Evolutionary conservation across 2,888 invertebrate genomes (phyloP).

Genomic region (Pandemis corylana): DNA sequence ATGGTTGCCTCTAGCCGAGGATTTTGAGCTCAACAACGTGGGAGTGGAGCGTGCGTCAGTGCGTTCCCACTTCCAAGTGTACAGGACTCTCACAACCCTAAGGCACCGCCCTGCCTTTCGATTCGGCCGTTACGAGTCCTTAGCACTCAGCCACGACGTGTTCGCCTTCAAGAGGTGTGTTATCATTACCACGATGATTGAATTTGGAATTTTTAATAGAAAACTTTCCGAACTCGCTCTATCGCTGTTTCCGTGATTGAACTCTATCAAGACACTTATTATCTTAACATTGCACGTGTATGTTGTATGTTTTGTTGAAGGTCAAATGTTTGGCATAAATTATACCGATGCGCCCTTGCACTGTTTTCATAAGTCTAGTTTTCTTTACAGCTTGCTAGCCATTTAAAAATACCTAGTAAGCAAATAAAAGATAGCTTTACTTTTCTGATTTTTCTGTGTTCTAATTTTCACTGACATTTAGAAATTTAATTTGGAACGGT

Average conservation of each 20-base stretch:
- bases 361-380: no score
- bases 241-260: constrained; percentile 12
- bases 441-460: no score
- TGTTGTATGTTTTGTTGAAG: neutral
- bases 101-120: constrained; percentile 82
- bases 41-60: constrained; percentile 76
- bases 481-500: no score
- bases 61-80: constrained; percentile 84
- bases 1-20: constrained; percentile 88
- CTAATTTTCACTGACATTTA: no score
- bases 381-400: no score
- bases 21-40: constrained; percentile 85
- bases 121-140: constrained; percentile 79
- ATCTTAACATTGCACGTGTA: constrained; percentile 3
- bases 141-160: constrained; percentile 79
- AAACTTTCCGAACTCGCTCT: constrained; percentile 1
- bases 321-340: neutral
- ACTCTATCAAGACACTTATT: constrained; percentile 3
- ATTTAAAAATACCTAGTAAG: no score
- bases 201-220: constrained; percentile 6
- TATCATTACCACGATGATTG: constrained; percentile 10
- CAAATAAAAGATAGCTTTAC: no score
- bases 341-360: no score
- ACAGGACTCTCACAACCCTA: constrained; percentile 78
- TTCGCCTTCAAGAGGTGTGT: constrained; percentile 83